A percentile compares a stretch with the other conserved stretches of the same genome.
Conservation (phyloP, 2,888 invertebrate species). For the Drosophila trichaetosa region DNA sequence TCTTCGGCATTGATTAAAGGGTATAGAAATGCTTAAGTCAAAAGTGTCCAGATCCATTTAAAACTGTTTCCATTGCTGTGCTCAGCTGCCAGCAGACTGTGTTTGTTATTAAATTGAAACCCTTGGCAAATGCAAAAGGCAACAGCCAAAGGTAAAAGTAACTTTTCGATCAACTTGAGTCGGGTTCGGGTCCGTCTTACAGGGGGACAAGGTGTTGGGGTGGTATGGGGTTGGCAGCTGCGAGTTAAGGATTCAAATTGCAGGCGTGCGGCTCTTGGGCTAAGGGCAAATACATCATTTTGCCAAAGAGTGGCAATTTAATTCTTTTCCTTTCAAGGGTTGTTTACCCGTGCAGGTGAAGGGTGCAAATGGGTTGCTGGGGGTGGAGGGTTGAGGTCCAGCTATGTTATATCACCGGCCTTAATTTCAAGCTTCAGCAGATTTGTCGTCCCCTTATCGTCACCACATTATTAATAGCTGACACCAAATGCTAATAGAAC, state of each 20-base stretch:
- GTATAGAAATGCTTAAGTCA: constrained; percentile 18
- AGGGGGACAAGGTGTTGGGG: neutral
- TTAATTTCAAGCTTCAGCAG: constrained; percentile 55
- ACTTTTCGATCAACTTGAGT: constrained; percentile 79
- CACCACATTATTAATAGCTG: constrained; percentile 44
- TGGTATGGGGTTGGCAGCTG: constrained; percentile 32
- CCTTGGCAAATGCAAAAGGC: constrained; percentile 50
- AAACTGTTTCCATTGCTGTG: constrained; percentile 14
- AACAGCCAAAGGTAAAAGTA: constrained; percentile 57
- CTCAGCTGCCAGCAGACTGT: constrained; percentile 41
- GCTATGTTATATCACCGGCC: constrained; percentile 20
- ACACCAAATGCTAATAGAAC: constrained; percentile 18
- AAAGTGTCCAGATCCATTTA: constrained; percentile 29
- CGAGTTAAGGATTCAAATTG: constrained; percentile 41
- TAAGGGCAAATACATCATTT: constrained; percentile 56
- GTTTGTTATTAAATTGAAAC: constrained; percentile 63
- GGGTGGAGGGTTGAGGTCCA: neutral
- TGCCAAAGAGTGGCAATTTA: constrained; percentile 45
- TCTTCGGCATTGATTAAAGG: constrained; percentile 7
- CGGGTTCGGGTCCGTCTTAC: constrained; percentile 45
- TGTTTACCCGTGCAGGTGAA: neutral
- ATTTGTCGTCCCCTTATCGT: constrained; percentile 42
- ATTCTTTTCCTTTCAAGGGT: constrained; percentile 44
- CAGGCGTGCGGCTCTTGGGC: neutral
- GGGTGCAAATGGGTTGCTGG: neutral